These are phyloP conservation scores for Isotomurus palustris DNA, from an alignment of 2,888 invertebrate genomes.

Conservation along the genomic window DNA sequence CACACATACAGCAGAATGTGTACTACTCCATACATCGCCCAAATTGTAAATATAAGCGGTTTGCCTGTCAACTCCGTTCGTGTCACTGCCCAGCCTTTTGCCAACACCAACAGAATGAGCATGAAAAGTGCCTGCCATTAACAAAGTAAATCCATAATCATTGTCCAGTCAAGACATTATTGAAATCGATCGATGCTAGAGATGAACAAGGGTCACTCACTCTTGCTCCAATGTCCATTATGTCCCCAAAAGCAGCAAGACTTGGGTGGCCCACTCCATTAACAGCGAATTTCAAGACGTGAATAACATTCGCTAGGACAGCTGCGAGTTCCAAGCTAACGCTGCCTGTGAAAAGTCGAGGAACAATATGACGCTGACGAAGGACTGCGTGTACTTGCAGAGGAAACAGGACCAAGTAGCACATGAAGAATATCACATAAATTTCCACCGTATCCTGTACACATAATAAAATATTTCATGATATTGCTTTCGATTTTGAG, in stretches of 20 bases:
- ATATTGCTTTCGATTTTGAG: conserved; percentile 5
- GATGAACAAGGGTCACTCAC: conserved; percentile 53
- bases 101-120: conserved; percentile 81
- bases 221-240: conserved; percentile 85
- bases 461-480: too few relatives aligned
- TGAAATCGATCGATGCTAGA: background rate
- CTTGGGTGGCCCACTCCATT: conserved; percentile 81
- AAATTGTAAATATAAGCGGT: conserved; percentile 75
- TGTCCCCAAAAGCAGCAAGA: conserved; percentile 80
- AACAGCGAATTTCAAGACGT: conserved; percentile 82
- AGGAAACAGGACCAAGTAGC: conserved; percentile 78
- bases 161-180: background rate
- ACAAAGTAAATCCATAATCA: conserved; percentile 18
- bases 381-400: conserved; percentile 86
- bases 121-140: conserved; percentile 79
- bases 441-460: conserved; percentile 79
- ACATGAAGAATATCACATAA: conserved; percentile 79
- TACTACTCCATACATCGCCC: conserved; percentile 85
- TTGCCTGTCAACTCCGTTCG: conserved; percentile 83
- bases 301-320: conserved; percentile 77
- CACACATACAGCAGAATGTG: conserved; percentile 90
- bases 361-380: conserved; percentile 84
- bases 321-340: conserved; percentile 79
- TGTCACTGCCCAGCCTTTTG: conserved; percentile 67
- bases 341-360: conserved; percentile 82